Evolutionary conservation across 2,113 vertebrate species (phyloP), one percentile per base, ranked within the genome.

Genomic region (Eretmochelys imbricata): DNA sequence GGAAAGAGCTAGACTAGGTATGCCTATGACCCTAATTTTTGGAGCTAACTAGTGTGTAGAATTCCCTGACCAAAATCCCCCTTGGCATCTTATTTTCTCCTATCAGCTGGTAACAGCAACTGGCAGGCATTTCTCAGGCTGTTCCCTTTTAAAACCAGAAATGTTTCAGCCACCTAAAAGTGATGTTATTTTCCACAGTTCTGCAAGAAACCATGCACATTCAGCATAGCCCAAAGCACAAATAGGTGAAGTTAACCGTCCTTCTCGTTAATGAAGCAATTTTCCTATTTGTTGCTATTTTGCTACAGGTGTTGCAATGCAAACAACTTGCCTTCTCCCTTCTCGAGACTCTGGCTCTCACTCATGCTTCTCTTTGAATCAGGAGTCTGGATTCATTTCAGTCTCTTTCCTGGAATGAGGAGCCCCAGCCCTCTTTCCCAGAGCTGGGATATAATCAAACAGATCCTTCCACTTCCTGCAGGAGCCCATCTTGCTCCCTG

Each of bases 71-170:
- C 82, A 35, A 72, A 84, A 53, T 51, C 72, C 79, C 86, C 84
- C 2, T 19, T 82, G 65, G 86, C 84, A 96, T 91, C 82, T 82
- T 59, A 78, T 90, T 95, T 96, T 27, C 38, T 62, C 80, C 76
- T 76, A 2, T 17, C 87, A 51, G 80, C 2, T 91, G 13, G 72
- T 24, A 88, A 80, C 1, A 20, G 75, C 8, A 84, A 85, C 8
- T 89, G 89, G 91, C 19, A 51, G 78, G 85, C 13, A 0, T 49
- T 92, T 11, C 88, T 91, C 8, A 49, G 48, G 54, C 51, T 51
- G 0, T 14, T 82, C 0, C 50, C 65, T 79, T 46, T 24, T 83
- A 91, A 72, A 3, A 90, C 87, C 6, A 49, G 72, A 8, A 83
- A 85, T 20, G 35, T 20, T n/a, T 72, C 35, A 72, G 69, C 29